phyloP scores from a whole-genome alignment of 2,797 vertebrate genomes.

The Spheniscus humboldti region DNA sequence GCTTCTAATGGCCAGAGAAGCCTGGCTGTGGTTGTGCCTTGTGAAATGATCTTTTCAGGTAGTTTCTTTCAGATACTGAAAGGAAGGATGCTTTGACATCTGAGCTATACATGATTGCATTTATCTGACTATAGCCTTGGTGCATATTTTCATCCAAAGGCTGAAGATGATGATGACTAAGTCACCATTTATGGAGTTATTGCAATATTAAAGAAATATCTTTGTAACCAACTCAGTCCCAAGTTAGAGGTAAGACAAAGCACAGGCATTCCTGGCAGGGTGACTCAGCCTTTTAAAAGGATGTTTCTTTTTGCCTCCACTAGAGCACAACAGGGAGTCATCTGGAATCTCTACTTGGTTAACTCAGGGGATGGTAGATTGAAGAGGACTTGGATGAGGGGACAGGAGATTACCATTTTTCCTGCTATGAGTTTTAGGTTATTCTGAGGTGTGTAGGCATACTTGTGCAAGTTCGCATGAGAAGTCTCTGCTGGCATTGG shows the following conservation, averaged over 20 bases:
- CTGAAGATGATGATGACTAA: background rate
- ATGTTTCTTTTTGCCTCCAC: background rate
- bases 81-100: background rate
- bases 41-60: background rate
- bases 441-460: background rate
- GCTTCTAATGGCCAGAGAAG: background rate
- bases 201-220: background rate
- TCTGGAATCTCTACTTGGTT: background rate
- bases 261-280: background rate
- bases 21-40: background rate
- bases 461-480: background rate
- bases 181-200: background rate
- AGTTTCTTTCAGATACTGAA: background rate
- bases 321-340: background rate
- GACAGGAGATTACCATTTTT: background rate
- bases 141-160: background rate
- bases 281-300: background rate
- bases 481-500: background rate
- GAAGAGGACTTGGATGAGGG: background rate
- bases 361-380: background rate
- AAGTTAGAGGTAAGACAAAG: background rate
- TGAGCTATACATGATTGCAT: background rate
- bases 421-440: too few relatives aligned
- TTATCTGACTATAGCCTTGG: background rate
- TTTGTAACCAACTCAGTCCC: background rate